Evolutionary conservation across 2,113 vertebrate species (phyloP).

Genomic region (Galemys pyrenaicus): DNA sequence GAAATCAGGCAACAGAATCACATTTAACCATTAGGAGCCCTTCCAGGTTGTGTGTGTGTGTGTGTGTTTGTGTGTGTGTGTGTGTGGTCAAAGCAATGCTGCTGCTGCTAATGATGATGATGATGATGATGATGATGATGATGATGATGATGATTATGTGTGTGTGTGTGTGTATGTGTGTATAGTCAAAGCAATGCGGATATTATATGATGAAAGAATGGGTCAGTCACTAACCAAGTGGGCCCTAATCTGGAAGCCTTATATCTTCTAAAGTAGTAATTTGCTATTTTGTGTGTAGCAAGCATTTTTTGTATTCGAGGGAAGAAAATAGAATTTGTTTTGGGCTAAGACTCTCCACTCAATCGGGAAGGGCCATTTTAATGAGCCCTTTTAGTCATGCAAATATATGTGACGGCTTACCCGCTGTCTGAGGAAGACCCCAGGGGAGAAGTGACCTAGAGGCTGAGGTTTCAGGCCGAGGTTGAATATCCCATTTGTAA

Average conservation of each 20-base stretch:
- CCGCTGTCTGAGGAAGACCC: not conserved
- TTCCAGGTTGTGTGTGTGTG: not conserved
- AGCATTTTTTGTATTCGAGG: not conserved
- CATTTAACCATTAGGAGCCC: not conserved
- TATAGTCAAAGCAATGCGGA: not conserved
- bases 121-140: too few species aligned
- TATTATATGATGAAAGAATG: not conserved
- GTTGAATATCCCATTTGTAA: not conserved
- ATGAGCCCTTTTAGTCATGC: not conserved
- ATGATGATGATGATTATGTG: too few species aligned
- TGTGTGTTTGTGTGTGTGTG: too few species aligned
- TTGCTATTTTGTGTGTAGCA: not conserved
- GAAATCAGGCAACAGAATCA: not conserved
- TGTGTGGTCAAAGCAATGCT: not conserved
- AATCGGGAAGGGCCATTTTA: not conserved
- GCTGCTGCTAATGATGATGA: too few species aligned
- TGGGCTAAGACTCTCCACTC: not conserved
- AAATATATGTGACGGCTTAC: not conserved
- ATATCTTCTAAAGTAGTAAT: not conserved
- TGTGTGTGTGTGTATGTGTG: not conserved
- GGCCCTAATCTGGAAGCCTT: not conserved
- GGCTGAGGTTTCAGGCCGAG: not conserved
- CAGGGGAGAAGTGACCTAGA: not conserved
- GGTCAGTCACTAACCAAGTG: not conserved
- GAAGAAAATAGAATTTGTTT: conserved; percentile 36